These are phyloP conservation scores for Oreotrochilus melanogaster DNA, from an alignment of 2,113 vertebrate species.

Conservation along the genomic window DNA sequence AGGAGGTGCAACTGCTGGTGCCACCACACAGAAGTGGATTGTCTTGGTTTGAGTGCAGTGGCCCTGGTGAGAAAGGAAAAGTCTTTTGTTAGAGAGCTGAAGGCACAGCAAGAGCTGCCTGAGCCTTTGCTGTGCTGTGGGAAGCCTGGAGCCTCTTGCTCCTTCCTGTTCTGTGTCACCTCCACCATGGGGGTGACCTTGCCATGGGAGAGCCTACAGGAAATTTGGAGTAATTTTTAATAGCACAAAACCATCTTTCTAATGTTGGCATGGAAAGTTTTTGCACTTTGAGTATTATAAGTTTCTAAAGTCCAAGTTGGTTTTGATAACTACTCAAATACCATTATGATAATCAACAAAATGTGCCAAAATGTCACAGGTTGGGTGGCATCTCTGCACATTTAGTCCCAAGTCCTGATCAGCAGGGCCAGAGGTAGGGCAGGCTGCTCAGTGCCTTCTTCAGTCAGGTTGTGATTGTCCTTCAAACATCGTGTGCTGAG, in stretches of 20 bases:
- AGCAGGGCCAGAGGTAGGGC: background rate
- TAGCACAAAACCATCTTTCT: background rate
- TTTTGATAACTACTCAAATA: background rate
- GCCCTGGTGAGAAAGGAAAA: background rate
- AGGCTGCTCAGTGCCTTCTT: background rate
- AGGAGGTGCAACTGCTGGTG: background rate
- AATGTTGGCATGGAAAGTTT: background rate
- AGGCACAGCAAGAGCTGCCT: background rate
- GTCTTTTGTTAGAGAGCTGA: background rate
- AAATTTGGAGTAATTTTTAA: background rate
- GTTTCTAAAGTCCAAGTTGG: background rate
- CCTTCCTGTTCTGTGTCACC: background rate
- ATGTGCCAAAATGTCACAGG: background rate
- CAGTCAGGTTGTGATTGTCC: background rate
- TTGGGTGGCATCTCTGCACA: background rate
- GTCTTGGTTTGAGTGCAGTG: fast-evolving
- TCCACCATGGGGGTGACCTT: fast-evolving
- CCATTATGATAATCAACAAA: background rate
- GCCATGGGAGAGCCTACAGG: background rate
- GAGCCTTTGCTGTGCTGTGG: fast-evolving
- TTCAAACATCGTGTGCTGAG: background rate
- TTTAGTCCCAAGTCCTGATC: background rate
- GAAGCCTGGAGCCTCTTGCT: background rate
- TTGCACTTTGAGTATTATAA: fast-evolving
- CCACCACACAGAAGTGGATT: fast-evolving